These are phyloP conservation scores for Zhuqinia jingwanae DNA, from an alignment of 2,888 invertebrate genomes.

Conservation along the genomic window DNA sequence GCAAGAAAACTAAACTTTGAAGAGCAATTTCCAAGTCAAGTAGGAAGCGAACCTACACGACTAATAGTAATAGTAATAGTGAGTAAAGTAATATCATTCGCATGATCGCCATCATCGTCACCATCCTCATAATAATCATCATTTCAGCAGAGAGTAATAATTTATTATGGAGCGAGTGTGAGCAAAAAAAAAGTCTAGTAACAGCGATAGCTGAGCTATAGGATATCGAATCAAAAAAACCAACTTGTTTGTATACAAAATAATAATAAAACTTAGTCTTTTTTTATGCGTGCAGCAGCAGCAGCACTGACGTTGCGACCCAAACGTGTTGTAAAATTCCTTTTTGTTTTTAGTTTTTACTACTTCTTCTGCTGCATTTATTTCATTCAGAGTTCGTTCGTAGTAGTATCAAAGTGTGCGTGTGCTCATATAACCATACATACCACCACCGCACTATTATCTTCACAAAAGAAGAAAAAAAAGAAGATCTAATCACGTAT, in stretches of 20 bases:
- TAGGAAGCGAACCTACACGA: constrained; percentile 18
- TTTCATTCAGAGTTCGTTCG: constrained; percentile 5
- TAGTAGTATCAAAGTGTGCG: constrained; percentile 39
- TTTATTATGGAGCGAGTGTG: constrained; percentile 15
- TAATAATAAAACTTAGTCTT: constrained; percentile 8
- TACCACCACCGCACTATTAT: background rate
- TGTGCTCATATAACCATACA: constrained; percentile 30
- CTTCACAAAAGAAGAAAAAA: no score
- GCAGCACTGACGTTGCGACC: background rate
- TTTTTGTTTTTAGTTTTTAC: constrained; percentile 8
- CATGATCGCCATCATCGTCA: constrained; percentile 15
- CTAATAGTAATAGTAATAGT: no score
- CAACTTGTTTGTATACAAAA: constrained; percentile 9
- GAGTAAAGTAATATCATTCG: constrained; percentile 8
- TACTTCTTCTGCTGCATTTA: constrained; percentile 14
- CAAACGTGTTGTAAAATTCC: constrained; percentile 42
- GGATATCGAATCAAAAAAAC: constrained; percentile 1
- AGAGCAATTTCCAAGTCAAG: background rate
- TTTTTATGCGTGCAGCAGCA: constrained; percentile 18
- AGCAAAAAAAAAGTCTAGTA: no score
- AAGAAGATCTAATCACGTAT: constrained; percentile 50
- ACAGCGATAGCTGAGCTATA: background rate
- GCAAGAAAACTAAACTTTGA: background rate
- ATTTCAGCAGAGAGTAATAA: constrained; percentile 13
- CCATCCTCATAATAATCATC: background rate